phyloP scores from a whole-genome alignment of 2,888 invertebrate species.

The Dendrolimus pini region DNA sequence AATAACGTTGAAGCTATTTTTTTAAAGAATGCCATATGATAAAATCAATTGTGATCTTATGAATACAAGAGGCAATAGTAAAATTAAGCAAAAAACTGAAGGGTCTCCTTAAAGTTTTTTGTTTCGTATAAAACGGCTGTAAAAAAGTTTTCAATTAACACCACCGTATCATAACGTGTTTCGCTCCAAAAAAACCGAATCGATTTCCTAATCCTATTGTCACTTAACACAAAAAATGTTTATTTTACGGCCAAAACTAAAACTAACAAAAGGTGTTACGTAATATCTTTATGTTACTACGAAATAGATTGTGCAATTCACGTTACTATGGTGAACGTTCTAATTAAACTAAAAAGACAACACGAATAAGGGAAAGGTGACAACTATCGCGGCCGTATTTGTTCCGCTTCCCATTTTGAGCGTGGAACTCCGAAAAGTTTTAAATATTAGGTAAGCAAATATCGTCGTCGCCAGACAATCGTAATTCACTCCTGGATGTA shows the following conservation, averaged over 20 bases:
- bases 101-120: too few species aligned
- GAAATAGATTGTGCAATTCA: constrained; percentile 1
- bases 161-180: too few species aligned
- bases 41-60: too few species aligned
- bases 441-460: too few species aligned
- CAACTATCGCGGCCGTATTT: constrained; percentile 5
- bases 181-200: constrained; percentile 1
- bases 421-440: background rate
- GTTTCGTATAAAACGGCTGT: too few species aligned
- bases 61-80: too few species aligned
- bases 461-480: too few species aligned
- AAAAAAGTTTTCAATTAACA: too few species aligned
- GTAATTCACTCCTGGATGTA: too few species aligned
- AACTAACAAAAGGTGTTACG: background rate
- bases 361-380: constrained; percentile 5
- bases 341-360: constrained; percentile 7
- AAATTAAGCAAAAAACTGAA: too few species aligned
- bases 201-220: constrained; percentile 2
- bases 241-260: background rate
- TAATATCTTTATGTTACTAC: background rate
- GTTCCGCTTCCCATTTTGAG: constrained; percentile 1
- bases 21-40: too few species aligned
- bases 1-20: too few species aligned
- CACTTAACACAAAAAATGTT: background rate
- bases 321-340: constrained; percentile 5